phyloP scores from a whole-genome alignment of 2,113 vertebrate genomes.

The Podarcis muralis region DNA sequence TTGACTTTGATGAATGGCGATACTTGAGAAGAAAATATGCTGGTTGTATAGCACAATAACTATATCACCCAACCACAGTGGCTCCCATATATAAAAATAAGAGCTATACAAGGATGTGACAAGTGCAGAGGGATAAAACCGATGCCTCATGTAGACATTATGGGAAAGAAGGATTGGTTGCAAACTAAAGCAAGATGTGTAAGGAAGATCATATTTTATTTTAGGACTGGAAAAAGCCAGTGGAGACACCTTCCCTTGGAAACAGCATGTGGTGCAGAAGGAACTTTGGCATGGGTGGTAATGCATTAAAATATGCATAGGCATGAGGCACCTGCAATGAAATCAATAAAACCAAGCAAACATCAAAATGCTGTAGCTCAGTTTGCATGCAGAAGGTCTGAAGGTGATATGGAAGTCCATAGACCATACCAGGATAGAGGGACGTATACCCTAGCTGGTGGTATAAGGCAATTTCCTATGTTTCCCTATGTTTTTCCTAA shows the following conservation, averaged over 20 bases:
- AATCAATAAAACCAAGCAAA: not conserved
- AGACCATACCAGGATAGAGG: no score
- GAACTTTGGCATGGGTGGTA: not conserved
- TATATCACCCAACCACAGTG: not conserved
- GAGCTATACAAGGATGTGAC: not conserved
- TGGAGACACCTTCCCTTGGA: not conserved
- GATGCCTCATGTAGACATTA: not conserved
- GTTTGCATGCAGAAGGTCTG: not conserved
- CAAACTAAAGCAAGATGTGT: not conserved
- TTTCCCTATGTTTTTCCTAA: no score
- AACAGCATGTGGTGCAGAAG: not conserved
- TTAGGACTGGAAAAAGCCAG: not conserved
- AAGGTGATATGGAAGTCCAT: no score
- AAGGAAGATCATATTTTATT: not conserved
- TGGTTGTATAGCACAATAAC: conserved; percentile 3
- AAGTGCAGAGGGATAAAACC: not conserved
- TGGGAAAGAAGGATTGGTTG: not conserved
- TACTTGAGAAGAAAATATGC: conserved; percentile 14
- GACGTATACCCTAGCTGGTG: no score
- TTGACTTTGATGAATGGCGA: conserved; percentile 34
- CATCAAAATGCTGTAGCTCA: not conserved
- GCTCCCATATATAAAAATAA: not conserved
- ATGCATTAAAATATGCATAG: not conserved
- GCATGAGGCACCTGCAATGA: not conserved
- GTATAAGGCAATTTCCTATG: no score